These are phyloP conservation scores for Bufo gargarizans DNA, from an alignment of 2,113 vertebrate genomes.

Conservation along the genomic window DNA sequence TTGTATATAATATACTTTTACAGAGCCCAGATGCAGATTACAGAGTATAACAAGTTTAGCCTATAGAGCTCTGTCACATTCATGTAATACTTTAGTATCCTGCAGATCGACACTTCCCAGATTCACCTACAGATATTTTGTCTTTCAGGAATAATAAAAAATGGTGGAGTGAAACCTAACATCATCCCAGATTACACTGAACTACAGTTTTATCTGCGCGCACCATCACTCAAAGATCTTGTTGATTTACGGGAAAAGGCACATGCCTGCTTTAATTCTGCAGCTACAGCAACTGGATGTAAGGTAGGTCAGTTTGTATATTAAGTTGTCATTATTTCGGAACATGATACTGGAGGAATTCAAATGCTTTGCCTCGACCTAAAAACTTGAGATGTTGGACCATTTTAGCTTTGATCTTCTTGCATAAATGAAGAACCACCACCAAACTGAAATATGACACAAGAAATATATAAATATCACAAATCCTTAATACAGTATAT, in stretches of 20 bases:
- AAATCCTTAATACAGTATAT: no score
- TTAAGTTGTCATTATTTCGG: background rate
- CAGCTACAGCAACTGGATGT: conserved; percentile 83
- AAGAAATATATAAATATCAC: no score
- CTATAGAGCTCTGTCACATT: background rate
- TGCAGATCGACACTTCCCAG: no score
- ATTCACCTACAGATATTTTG: background rate
- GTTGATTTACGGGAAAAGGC: conserved; percentile 78
- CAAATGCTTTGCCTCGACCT: no score
- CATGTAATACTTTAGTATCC: background rate
- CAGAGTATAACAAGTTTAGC: background rate
- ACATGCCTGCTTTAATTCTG: conserved; percentile 85
- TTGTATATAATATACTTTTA: background rate
- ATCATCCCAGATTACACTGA: conserved; percentile 88
- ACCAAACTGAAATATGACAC: no score
- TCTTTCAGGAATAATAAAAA: conserved; percentile 84
- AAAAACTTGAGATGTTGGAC: no score
- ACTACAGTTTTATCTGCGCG: conserved; percentile 82
- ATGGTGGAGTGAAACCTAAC: conserved; percentile 86
- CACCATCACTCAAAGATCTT: conserved; percentile 79
- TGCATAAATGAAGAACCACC: no score
- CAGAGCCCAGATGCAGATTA: background rate
- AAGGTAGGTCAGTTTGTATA: conserved; percentile 69
- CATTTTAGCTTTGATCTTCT: no score
- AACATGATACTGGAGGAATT: no score